These are phyloP conservation scores for Camelus bactrianus DNA, from an alignment of 2,113 vertebrate species.

Conservation along the genomic window DNA sequence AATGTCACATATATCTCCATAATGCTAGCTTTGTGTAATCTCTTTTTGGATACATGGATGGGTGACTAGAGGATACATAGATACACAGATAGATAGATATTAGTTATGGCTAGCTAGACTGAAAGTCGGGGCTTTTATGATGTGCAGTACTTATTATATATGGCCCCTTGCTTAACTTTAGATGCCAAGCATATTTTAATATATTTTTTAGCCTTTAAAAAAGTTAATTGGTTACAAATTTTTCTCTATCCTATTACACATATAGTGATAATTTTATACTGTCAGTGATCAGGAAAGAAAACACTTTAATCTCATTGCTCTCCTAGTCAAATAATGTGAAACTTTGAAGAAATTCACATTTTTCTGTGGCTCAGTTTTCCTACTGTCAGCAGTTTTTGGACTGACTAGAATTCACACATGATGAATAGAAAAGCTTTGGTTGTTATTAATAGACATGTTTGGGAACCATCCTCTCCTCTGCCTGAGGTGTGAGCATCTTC, in stretches of 20 bases:
- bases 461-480: neutral
- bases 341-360: neutral
- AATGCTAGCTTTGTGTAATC: neutral
- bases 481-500: neutral
- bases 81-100: neutral
- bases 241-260: neutral
- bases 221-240: neutral
- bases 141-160: too few relatives aligned
- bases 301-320: neutral
- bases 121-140: neutral
- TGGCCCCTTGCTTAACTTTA: too few relatives aligned
- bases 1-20: constrained; percentile 33
- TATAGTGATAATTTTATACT: neutral
- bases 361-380: neutral
- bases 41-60: neutral
- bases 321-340: neutral
- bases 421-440: neutral
- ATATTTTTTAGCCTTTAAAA: neutral
- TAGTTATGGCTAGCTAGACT: constrained; percentile 18
- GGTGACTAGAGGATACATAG: neutral
- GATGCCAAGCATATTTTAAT: neutral
- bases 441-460: neutral
- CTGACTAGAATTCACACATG: neutral
- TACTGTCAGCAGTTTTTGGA: neutral
- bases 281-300: neutral